Conservation (phyloP, 1,140 invertebrate species). For the Leguminivora glycinivorella region DNA sequence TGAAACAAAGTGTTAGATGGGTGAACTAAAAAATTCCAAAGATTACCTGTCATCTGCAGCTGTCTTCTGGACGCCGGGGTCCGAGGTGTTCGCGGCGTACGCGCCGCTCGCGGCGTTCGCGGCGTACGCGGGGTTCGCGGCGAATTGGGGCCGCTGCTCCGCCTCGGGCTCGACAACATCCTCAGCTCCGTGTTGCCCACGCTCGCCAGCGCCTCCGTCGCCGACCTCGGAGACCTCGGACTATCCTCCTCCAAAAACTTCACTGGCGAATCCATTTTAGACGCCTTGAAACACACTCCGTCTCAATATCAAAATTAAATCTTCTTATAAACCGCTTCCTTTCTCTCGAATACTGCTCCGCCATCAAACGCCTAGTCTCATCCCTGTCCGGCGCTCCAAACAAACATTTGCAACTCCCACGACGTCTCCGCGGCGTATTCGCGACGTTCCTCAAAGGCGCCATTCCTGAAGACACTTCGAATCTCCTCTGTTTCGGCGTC, state of each 20-base stretch:
- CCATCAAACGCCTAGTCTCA: constrained; percentile 65
- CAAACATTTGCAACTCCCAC: constrained; percentile 72
- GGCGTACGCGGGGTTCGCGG: constrained; percentile 62
- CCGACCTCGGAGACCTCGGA: constrained; percentile 60
- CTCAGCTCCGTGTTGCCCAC: constrained; percentile 67
- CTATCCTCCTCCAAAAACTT: constrained; percentile 70
- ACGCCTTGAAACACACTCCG: constrained; percentile 61
- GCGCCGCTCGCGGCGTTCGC: constrained; percentile 56
- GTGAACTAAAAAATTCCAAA: not conserved
- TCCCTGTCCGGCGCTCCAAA: constrained; percentile 71
- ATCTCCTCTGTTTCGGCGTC: constrained; percentile 70
- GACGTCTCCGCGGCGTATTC: constrained; percentile 60
- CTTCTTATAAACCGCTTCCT: constrained; percentile 69
- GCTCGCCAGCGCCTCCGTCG: constrained; percentile 61
- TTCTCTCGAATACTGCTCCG: constrained; percentile 69
- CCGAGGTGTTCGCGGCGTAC: constrained; percentile 62
- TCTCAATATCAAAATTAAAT: constrained; percentile 72
- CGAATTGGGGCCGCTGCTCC: constrained; percentile 48
- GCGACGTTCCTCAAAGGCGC: constrained; percentile 53
- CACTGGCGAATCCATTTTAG: constrained; percentile 68
- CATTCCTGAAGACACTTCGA: constrained; percentile 63
- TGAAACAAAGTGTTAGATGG: no score
- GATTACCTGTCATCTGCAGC: constrained; percentile 74
- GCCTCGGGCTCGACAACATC: constrained; percentile 61
- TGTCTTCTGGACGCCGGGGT: constrained; percentile 65